A percentile compares a stretch with the other conserved stretches of the same genome.
Conservation (phyloP, 2,888 invertebrate genomes). For the Apomyelois bistriatella region DNA sequence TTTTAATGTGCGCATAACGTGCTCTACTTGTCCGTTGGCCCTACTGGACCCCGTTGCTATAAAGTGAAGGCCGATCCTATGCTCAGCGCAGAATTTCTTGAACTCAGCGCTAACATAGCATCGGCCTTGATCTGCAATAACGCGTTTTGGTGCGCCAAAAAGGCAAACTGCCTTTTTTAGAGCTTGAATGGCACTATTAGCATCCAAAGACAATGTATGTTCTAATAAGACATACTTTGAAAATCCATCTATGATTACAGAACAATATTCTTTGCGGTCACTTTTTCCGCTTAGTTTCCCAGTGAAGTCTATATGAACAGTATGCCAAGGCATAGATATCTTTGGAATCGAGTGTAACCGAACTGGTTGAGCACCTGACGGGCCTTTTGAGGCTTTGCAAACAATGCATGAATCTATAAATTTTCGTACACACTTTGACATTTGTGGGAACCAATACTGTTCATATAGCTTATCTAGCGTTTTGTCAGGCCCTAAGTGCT, state of each 20-base stretch:
- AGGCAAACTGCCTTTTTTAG: not conserved
- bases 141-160: not conserved
- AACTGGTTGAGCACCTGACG: constrained; percentile 23
- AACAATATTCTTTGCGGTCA: constrained; percentile 28
- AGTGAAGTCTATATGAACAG: constrained; percentile 29
- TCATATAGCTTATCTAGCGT: constrained; percentile 30
- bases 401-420: constrained; percentile 26
- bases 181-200: not conserved
- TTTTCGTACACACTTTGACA: constrained; percentile 24
- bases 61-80: constrained; percentile 21
- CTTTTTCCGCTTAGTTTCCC: constrained; percentile 34
- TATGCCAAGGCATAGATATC: constrained; percentile 26
- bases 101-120: not conserved
- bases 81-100: not conserved
- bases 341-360: constrained; percentile 26
- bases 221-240: constrained; percentile 22
- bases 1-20: constrained; percentile 26
- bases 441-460: constrained; percentile 30
- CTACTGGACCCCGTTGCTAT: constrained; percentile 26
- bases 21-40: constrained; percentile 28
- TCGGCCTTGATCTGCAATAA: not conserved
- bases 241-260: constrained; percentile 30
- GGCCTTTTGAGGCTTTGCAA: constrained; percentile 19
- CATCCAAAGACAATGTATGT: not conserved
- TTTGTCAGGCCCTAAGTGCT: constrained; percentile 29